These are phyloP conservation scores for Heteropelma amictum DNA, from an alignment of 2,888 invertebrate species.

Conservation along the genomic window DNA sequence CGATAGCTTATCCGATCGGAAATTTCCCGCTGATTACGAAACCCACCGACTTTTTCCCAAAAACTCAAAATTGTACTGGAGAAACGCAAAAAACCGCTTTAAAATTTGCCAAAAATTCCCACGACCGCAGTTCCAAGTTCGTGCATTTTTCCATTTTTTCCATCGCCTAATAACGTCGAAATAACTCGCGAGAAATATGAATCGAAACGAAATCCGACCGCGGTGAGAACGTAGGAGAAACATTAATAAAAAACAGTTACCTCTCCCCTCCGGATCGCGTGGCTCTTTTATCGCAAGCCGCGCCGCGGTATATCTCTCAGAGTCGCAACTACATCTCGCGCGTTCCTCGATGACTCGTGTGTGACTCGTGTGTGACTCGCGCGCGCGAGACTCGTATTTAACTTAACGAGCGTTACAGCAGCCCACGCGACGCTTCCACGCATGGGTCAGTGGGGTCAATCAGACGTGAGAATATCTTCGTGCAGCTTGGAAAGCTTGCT, in stretches of 20 bases:
- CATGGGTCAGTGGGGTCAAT: constrained; percentile 71
- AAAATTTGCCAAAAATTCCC: too few species aligned
- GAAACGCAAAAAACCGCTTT: too few species aligned
- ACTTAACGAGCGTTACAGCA: constrained; percentile 72
- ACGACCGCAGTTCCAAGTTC: too few species aligned
- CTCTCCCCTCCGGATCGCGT: neutral
- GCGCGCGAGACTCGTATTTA: constrained; percentile 67
- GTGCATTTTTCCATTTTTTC: too few species aligned
- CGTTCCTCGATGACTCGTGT: constrained; percentile 50
- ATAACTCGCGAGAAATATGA: neutral
- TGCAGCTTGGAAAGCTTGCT: constrained; percentile 31
- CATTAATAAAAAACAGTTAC: too few species aligned
- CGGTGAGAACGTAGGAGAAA: too few species aligned
- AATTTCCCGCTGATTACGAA: too few species aligned
- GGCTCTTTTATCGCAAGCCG: constrained; percentile 48
- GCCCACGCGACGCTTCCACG: constrained; percentile 73
- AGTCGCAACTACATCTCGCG: constrained; percentile 40
- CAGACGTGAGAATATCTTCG: constrained; percentile 73
- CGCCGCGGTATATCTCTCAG: constrained; percentile 40
- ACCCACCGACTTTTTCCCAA: too few species aligned
- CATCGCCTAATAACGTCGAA: too few species aligned
- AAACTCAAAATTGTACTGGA: too few species aligned
- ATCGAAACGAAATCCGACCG: neutral
- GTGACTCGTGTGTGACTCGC: constrained; percentile 43
- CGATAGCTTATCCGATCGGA: too few species aligned